These are phyloP conservation scores for Parnassius smintheus DNA, from an alignment of 2,888 invertebrate genomes.

Conservation along the genomic window DNA sequence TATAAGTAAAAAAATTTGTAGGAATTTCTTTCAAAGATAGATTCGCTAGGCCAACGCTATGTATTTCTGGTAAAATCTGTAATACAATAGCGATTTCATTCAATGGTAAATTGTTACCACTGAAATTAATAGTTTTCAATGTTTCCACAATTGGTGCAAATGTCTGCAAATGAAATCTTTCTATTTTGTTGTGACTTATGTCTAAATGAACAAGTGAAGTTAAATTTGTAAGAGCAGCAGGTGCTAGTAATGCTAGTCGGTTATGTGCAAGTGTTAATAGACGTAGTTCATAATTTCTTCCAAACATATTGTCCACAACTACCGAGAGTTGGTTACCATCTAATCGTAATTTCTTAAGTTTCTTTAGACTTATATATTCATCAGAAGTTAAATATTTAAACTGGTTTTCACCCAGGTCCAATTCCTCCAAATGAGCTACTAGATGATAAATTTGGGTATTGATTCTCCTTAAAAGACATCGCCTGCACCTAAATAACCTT, in stretches of 20 bases:
- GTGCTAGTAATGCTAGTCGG: slow-evolving; percentile 87
- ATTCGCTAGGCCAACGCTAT: slow-evolving; percentile 81
- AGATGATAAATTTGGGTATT: slow-evolving; percentile 90
- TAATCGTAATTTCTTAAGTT: slow-evolving; percentile 83
- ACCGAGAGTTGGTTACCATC: slow-evolving; percentile 90
- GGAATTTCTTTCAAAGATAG: slow-evolving; percentile 81
- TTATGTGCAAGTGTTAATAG: slow-evolving; percentile 85
- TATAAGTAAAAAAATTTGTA: slow-evolving; percentile 79
- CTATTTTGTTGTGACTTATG: slow-evolving; percentile 88
- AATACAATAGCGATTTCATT: slow-evolving; percentile 80
- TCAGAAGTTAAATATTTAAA: slow-evolving; percentile 88
- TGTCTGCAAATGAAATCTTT: slow-evolving; percentile 83
- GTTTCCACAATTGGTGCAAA: slow-evolving; percentile 83
- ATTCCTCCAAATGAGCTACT: slow-evolving; percentile 85
- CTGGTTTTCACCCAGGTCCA: slow-evolving; percentile 89
- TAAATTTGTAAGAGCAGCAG: slow-evolving; percentile 87
- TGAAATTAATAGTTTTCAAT: slow-evolving; percentile 84
- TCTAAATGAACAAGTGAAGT: slow-evolving; percentile 86
- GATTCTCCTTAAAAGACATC: slow-evolving; percentile 86
- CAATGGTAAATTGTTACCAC: slow-evolving; percentile 83
- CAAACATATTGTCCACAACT: slow-evolving; percentile 86
- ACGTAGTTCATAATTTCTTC: slow-evolving; percentile 77
- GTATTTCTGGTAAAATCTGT: slow-evolving; percentile 80
- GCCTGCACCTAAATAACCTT: slow-evolving; percentile 85
- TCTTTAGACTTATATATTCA: slow-evolving; percentile 86